phyloP scores from a whole-genome alignment of 2,113 vertebrate genomes.

The Mugil cephalus region DNA sequence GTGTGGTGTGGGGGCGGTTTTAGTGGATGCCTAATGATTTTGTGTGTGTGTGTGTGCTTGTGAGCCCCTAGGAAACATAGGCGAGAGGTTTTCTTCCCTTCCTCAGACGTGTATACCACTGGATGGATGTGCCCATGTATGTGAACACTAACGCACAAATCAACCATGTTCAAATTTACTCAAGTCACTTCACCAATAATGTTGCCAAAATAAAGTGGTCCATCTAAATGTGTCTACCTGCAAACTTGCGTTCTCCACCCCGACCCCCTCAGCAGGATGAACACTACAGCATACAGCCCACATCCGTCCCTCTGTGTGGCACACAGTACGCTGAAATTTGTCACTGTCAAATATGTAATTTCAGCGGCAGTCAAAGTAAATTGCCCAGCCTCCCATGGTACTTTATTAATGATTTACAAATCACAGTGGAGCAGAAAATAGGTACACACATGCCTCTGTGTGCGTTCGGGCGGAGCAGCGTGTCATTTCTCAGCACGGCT shows the following conservation, averaged over 20 bases:
- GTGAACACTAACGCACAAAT: not conserved
- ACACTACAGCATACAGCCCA: not conserved
- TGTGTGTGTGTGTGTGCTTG: slow-evolving; percentile 7
- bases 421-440: slow-evolving; percentile 48
- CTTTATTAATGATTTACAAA: slow-evolving; percentile 66
- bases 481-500: slow-evolving; percentile 41
- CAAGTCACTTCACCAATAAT: not conserved
- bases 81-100: slow-evolving; percentile 24
- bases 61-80: slow-evolving; percentile 2
- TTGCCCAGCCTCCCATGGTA: slow-evolving; percentile 34
- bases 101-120: slow-evolving; percentile 22
- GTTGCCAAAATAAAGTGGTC: not conserved
- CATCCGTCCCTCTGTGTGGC: slow-evolving; percentile 13
- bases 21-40: slow-evolving; percentile 58
- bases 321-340: slow-evolving; percentile 39
- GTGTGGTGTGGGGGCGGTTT: slow-evolving; percentile 29
- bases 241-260: not conserved
- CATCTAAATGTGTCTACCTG: not conserved
- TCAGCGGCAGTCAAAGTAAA: slow-evolving; percentile 51
- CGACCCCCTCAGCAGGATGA: not conserved
- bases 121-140: slow-evolving; percentile 23
- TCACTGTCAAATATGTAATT: slow-evolving; percentile 65
- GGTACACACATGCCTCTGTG: slow-evolving; percentile 8
- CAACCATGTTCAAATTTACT: not conserved
- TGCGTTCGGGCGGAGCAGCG: slow-evolving; percentile 15